Percentiles rank a stretch among this genome's conserved stretches.
phyloP scores from a whole-genome alignment of 2,113 vertebrate species.

The Dryoscopus gambensis region DNA sequence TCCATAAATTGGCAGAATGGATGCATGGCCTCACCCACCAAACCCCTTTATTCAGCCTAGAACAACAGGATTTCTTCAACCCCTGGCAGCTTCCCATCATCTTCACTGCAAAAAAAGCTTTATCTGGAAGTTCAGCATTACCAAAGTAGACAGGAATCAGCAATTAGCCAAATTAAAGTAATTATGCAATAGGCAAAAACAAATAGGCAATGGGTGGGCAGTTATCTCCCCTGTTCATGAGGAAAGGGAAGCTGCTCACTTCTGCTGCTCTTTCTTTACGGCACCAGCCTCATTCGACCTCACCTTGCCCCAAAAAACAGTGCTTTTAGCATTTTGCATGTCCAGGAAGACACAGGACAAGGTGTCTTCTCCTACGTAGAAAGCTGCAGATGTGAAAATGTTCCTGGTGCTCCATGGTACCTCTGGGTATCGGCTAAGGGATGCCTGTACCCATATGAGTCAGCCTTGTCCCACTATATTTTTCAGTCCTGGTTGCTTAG shows the following conservation, averaged over 20 bases:
- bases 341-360: not conserved
- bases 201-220: not conserved
- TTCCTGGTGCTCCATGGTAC: not conserved
- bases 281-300: not conserved
- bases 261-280: not conserved
- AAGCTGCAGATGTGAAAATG: not conserved
- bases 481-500: not conserved
- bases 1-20: not conserved
- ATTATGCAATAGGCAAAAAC: not conserved
- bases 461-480: not conserved
- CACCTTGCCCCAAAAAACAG: not conserved
- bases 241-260: not conserved
- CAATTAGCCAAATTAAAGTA: not conserved
- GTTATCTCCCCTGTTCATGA: not conserved
- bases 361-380: not conserved
- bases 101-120: not conserved
- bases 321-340: not conserved
- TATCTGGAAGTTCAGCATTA: not conserved
- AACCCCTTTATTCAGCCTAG: not conserved
- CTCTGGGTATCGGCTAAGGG: too few relatives aligned
- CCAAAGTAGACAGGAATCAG: not conserved
- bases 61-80: not conserved
- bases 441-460: not conserved
- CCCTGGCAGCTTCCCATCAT: not conserved
- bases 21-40: not conserved